Evolutionary conservation across 1,140 invertebrate species (phyloP).

Genomic region (Drosophila tsacasi): DNA sequence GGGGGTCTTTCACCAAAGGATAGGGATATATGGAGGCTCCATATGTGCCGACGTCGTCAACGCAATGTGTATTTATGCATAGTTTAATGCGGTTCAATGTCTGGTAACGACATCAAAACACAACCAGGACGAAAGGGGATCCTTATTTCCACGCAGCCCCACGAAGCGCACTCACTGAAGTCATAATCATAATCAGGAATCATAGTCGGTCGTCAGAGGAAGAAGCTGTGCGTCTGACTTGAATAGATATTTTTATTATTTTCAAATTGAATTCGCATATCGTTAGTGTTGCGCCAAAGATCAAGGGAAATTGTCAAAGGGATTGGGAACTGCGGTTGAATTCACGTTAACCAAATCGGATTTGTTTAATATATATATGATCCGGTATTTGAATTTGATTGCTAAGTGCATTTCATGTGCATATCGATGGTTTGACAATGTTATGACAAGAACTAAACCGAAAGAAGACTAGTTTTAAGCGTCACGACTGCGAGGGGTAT

Average conservation of each 20-base stretch:
- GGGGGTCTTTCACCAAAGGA: constrained; percentile 16
- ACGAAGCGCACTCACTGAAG: constrained; percentile 45
- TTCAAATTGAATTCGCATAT: constrained; percentile 79
- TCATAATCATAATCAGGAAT: constrained; percentile 77
- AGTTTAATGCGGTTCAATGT: constrained; percentile 83
- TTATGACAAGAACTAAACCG: constrained; percentile 44
- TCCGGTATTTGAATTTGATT: constrained; percentile 73
- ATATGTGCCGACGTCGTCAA: constrained; percentile 69
- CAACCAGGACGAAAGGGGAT: constrained; percentile 50
- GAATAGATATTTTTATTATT: constrained; percentile 78
- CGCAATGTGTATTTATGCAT: constrained; percentile 82
- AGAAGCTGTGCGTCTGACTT: constrained; percentile 36
- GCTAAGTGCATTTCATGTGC: constrained; percentile 38
- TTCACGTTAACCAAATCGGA: constrained; percentile 70
- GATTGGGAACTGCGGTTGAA: constrained; percentile 19
- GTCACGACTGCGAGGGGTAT: neutral
- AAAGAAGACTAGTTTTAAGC: constrained; percentile 6
- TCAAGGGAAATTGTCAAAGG: constrained; percentile 13
- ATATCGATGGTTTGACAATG: constrained; percentile 21
- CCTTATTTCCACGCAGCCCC: constrained; percentile 1
- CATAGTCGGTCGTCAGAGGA: constrained; percentile 58
- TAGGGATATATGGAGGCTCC: constrained; percentile 33
- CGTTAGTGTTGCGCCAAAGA: constrained; percentile 52
- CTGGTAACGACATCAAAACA: constrained; percentile 82
- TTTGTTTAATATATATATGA: constrained; percentile 73